These are phyloP conservation scores for Erannis defoliaria DNA, from an alignment of 2,888 invertebrate genomes.

Conservation along the genomic window DNA sequence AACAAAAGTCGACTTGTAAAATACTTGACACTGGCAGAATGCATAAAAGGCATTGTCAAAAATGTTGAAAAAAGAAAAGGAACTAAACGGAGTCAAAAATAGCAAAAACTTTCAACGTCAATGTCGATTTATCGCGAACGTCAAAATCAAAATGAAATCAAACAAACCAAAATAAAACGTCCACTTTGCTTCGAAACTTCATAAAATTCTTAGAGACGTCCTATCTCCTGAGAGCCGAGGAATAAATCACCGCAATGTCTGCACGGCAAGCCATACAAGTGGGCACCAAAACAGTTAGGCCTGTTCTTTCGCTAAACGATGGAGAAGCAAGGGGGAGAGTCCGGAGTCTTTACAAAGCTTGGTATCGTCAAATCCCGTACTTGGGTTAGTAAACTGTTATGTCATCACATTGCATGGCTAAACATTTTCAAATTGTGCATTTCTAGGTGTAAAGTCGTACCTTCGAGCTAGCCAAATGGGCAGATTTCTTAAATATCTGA, in stretches of 20 bases:
- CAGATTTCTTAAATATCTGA: no score
- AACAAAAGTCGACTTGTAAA: no score
- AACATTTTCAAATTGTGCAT: background rate
- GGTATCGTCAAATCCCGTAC: constrained; percentile 97
- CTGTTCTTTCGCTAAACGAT: constrained; percentile 92
- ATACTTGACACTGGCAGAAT: no score
- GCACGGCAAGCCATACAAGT: constrained; percentile 74
- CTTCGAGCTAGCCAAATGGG: no score
- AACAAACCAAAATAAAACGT: background rate
- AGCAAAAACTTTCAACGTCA: no score
- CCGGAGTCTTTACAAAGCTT: constrained; percentile 95
- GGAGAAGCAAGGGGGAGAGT: constrained; percentile 94
- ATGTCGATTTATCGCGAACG: no score
- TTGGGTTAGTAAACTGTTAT: constrained; percentile 90
- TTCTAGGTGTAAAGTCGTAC: background rate
- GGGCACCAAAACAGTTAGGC: constrained; percentile 90
- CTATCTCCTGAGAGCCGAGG: background rate
- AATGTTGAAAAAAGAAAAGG: no score
- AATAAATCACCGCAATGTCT: constrained; percentile 60
- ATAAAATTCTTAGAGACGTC: background rate
- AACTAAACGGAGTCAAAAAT: no score
- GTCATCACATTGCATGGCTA: constrained; percentile 63
- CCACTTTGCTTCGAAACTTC: no score
- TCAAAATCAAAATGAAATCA: no score
- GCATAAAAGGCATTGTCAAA: no score